Conservation (phyloP, 2,113 vertebrate species). For the Muntiacus muntjak region DNA sequence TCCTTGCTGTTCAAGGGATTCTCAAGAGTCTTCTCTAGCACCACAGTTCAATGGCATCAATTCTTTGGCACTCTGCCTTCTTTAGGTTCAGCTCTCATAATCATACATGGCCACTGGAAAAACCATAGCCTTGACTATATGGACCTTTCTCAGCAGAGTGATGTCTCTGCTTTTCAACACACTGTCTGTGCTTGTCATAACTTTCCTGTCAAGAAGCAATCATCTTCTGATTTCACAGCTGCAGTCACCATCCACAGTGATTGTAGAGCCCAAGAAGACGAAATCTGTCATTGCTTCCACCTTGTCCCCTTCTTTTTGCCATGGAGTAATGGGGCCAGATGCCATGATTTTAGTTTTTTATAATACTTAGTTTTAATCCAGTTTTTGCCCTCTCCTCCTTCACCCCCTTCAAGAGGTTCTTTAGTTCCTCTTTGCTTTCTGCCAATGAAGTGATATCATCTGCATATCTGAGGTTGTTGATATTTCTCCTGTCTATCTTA, state of each 20-base stretch:
- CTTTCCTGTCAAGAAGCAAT: neutral
- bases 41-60: neutral
- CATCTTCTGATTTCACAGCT: neutral
- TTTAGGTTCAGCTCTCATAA: neutral
- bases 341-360: neutral
- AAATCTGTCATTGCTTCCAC: neutral
- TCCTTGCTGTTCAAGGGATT: neutral
- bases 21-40: neutral
- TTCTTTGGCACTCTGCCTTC: neutral
- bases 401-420: neutral
- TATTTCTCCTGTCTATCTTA: neutral
- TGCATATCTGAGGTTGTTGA: neutral
- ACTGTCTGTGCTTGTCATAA: neutral
- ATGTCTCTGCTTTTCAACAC: neutral
- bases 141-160: neutral
- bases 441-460: neutral
- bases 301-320: neutral
- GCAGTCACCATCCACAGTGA: neutral
- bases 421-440: neutral
- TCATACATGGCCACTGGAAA: neutral
- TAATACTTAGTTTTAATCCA: neutral
- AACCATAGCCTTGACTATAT: neutral
- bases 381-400: neutral
- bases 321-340: neutral
- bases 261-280: neutral